phyloP scores from a whole-genome alignment of 2,797 vertebrate genomes.

The Eulemur mongoz region DNA sequence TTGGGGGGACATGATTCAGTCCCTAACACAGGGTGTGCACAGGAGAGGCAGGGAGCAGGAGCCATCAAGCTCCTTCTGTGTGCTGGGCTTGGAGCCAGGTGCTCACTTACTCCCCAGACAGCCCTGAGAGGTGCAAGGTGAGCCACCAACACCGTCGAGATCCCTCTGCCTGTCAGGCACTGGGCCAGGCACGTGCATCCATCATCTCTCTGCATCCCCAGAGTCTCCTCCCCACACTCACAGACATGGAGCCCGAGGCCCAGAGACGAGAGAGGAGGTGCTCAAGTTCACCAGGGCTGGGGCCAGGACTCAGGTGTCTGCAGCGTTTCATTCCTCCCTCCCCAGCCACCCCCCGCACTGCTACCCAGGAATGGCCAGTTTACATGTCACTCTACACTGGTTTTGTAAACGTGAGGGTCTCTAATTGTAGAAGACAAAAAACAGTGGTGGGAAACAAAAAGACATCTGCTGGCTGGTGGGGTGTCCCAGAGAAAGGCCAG shows the following conservation, averaged over 20 bases:
- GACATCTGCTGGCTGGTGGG: not conserved
- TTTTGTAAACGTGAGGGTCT: not conserved
- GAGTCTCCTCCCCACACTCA: not conserved
- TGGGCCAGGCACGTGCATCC: not conserved
- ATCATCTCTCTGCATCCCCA: not conserved
- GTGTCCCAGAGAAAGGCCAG: not conserved
- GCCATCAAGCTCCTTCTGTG: not conserved
- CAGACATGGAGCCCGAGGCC: not conserved
- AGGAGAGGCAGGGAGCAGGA: not conserved
- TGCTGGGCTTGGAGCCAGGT: not conserved
- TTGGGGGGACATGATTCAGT: not conserved
- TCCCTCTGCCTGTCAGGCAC: not conserved
- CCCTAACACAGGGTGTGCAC: fast-evolving
- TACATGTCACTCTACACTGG: not conserved
- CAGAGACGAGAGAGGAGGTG: not conserved
- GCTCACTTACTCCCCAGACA: not conserved
- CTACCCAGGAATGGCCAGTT: not conserved
- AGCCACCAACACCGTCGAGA: not conserved
- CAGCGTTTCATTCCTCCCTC: not conserved
- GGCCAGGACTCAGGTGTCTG: not conserved
- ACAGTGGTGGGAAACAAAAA: not conserved
- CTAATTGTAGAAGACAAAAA: not conserved
- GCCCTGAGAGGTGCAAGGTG: not conserved
- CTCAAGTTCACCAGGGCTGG: not conserved
- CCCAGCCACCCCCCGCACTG: not conserved